Conservation (phyloP, 1,140 invertebrate genomes). For the Kradibia gibbosae region DNA sequence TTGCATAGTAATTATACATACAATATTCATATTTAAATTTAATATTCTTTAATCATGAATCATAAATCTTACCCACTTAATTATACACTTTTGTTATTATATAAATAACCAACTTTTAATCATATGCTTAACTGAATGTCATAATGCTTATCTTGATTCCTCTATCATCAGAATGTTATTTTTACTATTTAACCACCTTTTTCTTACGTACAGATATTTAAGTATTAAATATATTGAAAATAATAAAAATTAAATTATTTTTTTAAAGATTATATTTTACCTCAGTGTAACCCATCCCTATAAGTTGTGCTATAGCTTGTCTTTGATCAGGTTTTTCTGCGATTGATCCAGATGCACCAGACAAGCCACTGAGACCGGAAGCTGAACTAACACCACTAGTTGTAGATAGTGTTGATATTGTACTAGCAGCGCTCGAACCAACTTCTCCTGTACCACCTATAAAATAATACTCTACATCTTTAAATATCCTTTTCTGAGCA, state of each 20-base stretch:
- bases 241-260: too few relatives aligned
- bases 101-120: too few relatives aligned
- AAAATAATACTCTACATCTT: slow-evolving; percentile 6
- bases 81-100: too few relatives aligned
- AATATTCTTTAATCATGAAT: too few relatives aligned
- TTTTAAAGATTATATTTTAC: slow-evolving; percentile 69
- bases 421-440: slow-evolving; percentile 83
- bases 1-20: too few relatives aligned
- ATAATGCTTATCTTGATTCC: too few relatives aligned
- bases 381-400: slow-evolving; percentile 79
- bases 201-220: background rate
- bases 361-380: slow-evolving; percentile 78
- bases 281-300: slow-evolving; percentile 80
- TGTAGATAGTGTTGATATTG: slow-evolving; percentile 79
- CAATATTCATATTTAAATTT: too few relatives aligned
- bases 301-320: slow-evolving; percentile 76
- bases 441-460: slow-evolving; percentile 72
- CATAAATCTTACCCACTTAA: too few relatives aligned
- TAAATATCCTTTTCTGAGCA: background rate
- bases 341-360: slow-evolving; percentile 68
- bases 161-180: too few relatives aligned
- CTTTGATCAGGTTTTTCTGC: slow-evolving; percentile 71
- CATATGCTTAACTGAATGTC: too few relatives aligned
- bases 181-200: background rate
- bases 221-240: background rate